Evolutionary conservation across 2,888 invertebrate genomes (phyloP), one percentile per base, ranked within the genome.

Genomic region (Stenurella melanura): DNA sequence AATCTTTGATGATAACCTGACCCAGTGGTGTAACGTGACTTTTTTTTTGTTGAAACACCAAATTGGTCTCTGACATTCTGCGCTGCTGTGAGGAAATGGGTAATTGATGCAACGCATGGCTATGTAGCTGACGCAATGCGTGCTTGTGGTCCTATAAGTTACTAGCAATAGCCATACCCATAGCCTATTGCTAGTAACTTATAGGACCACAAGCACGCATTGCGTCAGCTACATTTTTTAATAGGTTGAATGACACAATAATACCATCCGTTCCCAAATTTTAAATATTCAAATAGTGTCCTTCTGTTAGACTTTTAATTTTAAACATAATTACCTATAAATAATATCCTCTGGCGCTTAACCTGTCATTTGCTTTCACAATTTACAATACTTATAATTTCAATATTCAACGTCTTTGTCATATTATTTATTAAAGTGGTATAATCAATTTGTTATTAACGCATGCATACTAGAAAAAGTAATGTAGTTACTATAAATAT

Each of bases 241-340:
- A 42, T 15, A 50, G n/a, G 50, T 50, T 50, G 50, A 50, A n/a
- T 50, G 50, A 50, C n/a, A 50, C 50, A 50, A n/a, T 50, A 50
- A n/a, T 17, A 5, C 15, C n/a, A 50, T 50, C 50, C 12, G 42
- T 12, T 42, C 0, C 1, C 15, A 15, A n/a, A 50, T 7, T 50
- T 50, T 50, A 50, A 50, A 50, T 50, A 50, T 15, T 50, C 50
- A 50, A n/a, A 50, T 50, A 42, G 50, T 50, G n/a, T 50, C 50
- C 50, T 50, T 12, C 42, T 42, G 12, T 42, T 42, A 42, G 12
- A 50, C n/a, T 50, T 5, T 12, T n/a, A 50, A 50, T 50, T 50
- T 50, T n/a, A 50, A 7, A n/a, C 1, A 15, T 17, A 50, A 50
- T 50, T 50, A n/a, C 50, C 5, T n/a, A n/a, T n/a, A n/a, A n/a